Base-by-base conservation (phyloP, 2,888 invertebrate genomes). In the Chrysolina oricalcia region DNA sequence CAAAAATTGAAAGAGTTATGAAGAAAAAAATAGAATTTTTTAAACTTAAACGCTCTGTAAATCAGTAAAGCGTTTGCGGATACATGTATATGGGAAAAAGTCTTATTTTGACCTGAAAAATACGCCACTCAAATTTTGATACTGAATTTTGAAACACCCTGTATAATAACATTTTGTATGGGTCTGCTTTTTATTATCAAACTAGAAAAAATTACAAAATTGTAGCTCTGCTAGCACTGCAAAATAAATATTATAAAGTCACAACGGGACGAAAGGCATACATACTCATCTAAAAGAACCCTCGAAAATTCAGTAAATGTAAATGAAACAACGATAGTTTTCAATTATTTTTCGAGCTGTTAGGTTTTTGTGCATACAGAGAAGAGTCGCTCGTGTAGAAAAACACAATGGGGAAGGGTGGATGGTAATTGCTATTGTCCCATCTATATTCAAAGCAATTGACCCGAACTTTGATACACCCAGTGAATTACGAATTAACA, bases 301-400 rank as follows among this genome's bases (percentile, higher is more conserved):
- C 59, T 59, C 59, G 59, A 81, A 83, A 79, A 74, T 67, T 82
- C 27, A 59, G 13, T n/a, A 27, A 59, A 59, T 59, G 83, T 81
- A 83, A 86, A 85, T 86, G 84, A 84, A 83, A 84, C 83, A 85
- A 83, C 83, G 85, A 85, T 85, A 85, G 86, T 86, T 85, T 85
- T 85, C 85, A 85, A 86, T 86, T 84, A 86, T 85, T 84, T 82
- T 82, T 83, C 85, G 84, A 83, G 81, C 85, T 81, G 85, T 83
- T 84, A 78, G 80, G 78, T 81, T 80, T 83, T 80, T 48, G 48
- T 63, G 80, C 79, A 77, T 83, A 83, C 81, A 82, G 82, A 82
- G 82, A 81, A 82, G 79, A 83, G 74, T 80, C 78, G 83, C 78
- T 83, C 83, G 81, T 81, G 86, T 85, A 83, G 86, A 87, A 87